Conservation (phyloP, 2,888 invertebrate genomes). For the Drosophila merina region DNA sequence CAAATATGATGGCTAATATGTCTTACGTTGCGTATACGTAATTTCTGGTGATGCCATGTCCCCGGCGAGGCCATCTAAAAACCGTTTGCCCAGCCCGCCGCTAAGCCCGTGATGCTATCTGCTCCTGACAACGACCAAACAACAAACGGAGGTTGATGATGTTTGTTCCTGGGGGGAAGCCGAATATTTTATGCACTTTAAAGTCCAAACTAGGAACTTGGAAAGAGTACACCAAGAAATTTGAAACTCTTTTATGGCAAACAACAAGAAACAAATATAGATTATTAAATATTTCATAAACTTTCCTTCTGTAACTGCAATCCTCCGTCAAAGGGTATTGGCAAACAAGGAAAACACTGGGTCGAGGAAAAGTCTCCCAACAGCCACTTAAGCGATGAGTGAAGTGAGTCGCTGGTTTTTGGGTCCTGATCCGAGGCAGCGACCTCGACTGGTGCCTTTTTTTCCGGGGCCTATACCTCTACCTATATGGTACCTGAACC, state of each 20-base stretch:
- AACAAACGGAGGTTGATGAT: constrained; percentile 4
- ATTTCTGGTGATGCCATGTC: constrained; percentile 68
- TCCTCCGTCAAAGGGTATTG: constrained; percentile 19
- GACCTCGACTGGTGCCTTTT: constrained; percentile 11
- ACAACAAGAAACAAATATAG: too few relatives aligned
- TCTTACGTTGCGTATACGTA: constrained; percentile 57
- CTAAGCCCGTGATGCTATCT: constrained; percentile 35
- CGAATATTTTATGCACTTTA: background rate
- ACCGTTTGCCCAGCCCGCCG: constrained; percentile 20
- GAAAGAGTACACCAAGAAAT: background rate
- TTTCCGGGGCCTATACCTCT: background rate
- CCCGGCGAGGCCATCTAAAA: constrained; percentile 44
- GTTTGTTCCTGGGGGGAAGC: background rate
- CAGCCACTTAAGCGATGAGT: constrained; percentile 70
- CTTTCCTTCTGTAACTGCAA: too few relatives aligned
- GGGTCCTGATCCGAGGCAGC: constrained; percentile 10
- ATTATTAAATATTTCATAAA: too few relatives aligned
- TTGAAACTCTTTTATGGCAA: too few relatives aligned
- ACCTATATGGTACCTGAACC: constrained; percentile 12
- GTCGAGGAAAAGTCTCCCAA: constrained; percentile 34
- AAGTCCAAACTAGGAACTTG: background rate
- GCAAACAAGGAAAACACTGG: constrained; percentile 2
- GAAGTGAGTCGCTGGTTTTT: constrained; percentile 44
- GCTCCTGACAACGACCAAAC: constrained; percentile 31
- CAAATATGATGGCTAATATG: constrained; percentile 49